A percentile compares a stretch with the other conserved stretches of the same genome.
phyloP scores from a whole-genome alignment of 1,140 invertebrate species.

The Drosophila sulfurigaster region DNA sequence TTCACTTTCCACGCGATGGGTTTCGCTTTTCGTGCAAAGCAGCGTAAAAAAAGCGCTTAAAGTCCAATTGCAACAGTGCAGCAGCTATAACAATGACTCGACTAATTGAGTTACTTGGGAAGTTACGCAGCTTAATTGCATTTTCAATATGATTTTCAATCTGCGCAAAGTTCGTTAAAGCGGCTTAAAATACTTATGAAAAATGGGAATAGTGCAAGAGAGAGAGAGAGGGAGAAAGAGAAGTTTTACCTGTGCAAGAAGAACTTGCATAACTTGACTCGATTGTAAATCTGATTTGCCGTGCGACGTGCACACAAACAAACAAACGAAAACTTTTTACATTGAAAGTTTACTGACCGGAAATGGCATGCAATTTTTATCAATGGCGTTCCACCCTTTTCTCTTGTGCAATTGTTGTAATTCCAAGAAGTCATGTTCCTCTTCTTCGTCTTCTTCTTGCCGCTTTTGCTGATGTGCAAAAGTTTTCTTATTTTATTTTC shows the following conservation, averaged over 20 bases:
- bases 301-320: constrained; percentile 35
- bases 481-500: constrained; percentile 1
- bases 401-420: constrained; percentile 1
- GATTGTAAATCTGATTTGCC: constrained; percentile 55
- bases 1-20: constrained; percentile 56
- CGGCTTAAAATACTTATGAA: constrained; percentile 32
- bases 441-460: background rate
- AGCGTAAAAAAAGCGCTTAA: constrained; percentile 72
- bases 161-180: constrained; percentile 21
- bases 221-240: background rate
- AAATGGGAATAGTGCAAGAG: background rate
- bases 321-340: constrained; percentile 51
- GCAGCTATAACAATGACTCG: constrained; percentile 48
- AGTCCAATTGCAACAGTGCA: constrained; percentile 46
- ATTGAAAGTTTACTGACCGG: constrained; percentile 78
- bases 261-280: constrained; percentile 62
- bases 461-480: background rate
- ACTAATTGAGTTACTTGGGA: constrained; percentile 69
- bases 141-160: constrained; percentile 36
- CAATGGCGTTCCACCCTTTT: constrained; percentile 42
- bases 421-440: background rate
- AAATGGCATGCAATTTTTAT: constrained; percentile 79
- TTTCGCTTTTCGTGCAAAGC: constrained; percentile 68
- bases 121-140: constrained; percentile 38
- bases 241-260: constrained; percentile 20